A percentile compares a stretch with the other conserved stretches of the same genome.
Conservation (phyloP, 1,140 invertebrate genomes). For the Drosophila biarmipes region DNA sequence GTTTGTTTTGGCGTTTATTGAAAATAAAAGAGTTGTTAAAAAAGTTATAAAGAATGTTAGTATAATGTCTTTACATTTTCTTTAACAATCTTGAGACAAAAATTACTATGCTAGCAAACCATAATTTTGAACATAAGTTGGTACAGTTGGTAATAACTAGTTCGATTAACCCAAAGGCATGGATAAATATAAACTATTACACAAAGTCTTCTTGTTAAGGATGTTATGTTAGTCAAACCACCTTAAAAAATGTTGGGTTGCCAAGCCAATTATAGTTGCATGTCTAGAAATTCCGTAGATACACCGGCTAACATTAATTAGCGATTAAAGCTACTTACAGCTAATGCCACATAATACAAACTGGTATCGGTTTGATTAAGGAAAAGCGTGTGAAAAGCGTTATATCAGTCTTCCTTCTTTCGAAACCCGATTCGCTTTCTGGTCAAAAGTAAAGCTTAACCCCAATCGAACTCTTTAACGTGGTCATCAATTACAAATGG, state of each 20-base stretch:
- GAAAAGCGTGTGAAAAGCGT: constrained; percentile 6
- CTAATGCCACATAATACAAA: constrained; percentile 3
- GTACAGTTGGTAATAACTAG: too few relatives aligned
- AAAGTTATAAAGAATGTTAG: not conserved
- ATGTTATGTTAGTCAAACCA: too few relatives aligned
- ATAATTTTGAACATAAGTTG: too few relatives aligned
- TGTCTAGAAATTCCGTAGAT: not conserved
- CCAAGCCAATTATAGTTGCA: not conserved
- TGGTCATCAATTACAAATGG: constrained; percentile 46
- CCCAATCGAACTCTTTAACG: constrained; percentile 35
- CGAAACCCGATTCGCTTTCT: not conserved
- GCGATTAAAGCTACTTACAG: constrained; percentile 4
- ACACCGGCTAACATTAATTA: constrained; percentile 11
- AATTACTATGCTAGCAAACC: not conserved
- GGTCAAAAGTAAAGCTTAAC: constrained; percentile 6
- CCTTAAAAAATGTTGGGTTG: too few relatives aligned
- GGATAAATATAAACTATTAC: too few relatives aligned
- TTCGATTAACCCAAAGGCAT: too few relatives aligned
- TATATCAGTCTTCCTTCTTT: constrained; percentile 2
- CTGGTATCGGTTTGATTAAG: not conserved
- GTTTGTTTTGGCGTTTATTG: not conserved
- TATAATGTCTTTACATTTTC: not conserved
- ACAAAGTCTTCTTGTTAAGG: too few relatives aligned
- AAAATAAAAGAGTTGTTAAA: not conserved
- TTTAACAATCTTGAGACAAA: not conserved